These are phyloP conservation scores for Dipus sagitta DNA, from an alignment of 2,797 vertebrate genomes.

Conservation along the genomic window DNA sequence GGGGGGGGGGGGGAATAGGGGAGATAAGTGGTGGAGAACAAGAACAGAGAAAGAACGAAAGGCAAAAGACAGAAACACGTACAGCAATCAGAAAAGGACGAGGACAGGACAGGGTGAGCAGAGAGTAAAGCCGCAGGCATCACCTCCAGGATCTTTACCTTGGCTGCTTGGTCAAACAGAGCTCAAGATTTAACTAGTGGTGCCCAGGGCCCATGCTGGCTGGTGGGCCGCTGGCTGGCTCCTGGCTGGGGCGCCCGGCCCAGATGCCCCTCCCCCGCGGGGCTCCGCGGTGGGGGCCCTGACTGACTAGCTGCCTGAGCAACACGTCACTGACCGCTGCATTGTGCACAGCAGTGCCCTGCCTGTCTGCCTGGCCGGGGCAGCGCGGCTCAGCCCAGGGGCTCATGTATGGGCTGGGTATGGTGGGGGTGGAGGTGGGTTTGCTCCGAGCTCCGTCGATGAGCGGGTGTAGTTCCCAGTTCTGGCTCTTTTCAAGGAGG, in stretches of 20 bases:
- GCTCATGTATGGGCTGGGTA: slow-evolving; percentile 85
- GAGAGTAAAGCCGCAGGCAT: slow-evolving; percentile 82
- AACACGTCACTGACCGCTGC: slow-evolving; percentile 94
- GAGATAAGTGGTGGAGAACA: slow-evolving; percentile 18
- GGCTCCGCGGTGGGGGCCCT: slow-evolving; percentile 85
- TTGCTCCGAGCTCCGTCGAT: slow-evolving; percentile 86
- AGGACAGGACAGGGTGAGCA: slow-evolving; percentile 76
- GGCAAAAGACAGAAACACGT: not conserved
- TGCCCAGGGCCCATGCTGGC: slow-evolving; percentile 83
- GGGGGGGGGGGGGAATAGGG: no score
- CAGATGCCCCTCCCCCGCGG: slow-evolving; percentile 82
- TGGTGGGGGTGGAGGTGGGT: slow-evolving; percentile 88
- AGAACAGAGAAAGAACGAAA: slow-evolving; percentile 7
- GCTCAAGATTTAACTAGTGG: slow-evolving; percentile 85
- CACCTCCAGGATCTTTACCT: slow-evolving; percentile 85
- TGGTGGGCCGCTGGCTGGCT: slow-evolving; percentile 84
- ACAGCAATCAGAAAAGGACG: not conserved
- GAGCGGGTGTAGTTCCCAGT: slow-evolving; percentile 85
- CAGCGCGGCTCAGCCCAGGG: slow-evolving; percentile 81
- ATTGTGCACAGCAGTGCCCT: slow-evolving; percentile 97
- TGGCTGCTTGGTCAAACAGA: slow-evolving; percentile 85
- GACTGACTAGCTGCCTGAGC: slow-evolving; percentile 92
- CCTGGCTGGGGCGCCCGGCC: slow-evolving; percentile 84
- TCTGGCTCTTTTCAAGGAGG: slow-evolving; percentile 86
- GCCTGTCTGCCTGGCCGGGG: slow-evolving; percentile 87